phyloP scores from a whole-genome alignment of 2,888 invertebrate species.

The Drosophila rellima region DNA sequence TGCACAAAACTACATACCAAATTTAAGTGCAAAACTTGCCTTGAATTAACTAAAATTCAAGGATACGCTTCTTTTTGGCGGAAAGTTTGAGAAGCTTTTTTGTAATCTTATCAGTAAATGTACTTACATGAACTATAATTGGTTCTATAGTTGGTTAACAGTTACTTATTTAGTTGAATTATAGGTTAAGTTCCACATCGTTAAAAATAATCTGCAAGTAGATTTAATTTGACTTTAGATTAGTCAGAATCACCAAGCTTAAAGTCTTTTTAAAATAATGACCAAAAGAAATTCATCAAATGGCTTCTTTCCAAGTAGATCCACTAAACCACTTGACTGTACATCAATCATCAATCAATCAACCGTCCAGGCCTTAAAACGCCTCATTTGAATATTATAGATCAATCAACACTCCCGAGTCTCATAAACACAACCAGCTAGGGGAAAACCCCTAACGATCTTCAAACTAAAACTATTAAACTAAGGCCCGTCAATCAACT shows the following conservation, averaged over 20 bases:
- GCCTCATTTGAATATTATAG: not conserved
- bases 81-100: not conserved
- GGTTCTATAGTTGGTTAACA: not conserved
- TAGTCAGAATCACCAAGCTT: too few relatives aligned
- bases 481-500: not conserved
- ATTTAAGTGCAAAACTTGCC: not conserved
- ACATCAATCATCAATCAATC: not conserved
- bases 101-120: not conserved
- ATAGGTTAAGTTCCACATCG: not conserved
- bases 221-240: too few relatives aligned
- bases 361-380: too few relatives aligned
- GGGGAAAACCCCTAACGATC: not conserved
- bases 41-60: not conserved
- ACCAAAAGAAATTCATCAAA: not conserved
- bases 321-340: too few relatives aligned
- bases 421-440: not conserved
- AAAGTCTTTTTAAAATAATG: too few relatives aligned
- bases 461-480: not conserved
- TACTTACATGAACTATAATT: not conserved
- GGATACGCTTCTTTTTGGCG: not conserved
- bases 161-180: not conserved
- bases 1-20: not conserved
- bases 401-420: not conserved
- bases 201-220: not conserved
- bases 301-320: too few relatives aligned